Evolutionary conservation across 2,888 invertebrate species (phyloP), one percentile per base, ranked within the genome.

Genomic region (Pseudanteris insignis): DNA sequence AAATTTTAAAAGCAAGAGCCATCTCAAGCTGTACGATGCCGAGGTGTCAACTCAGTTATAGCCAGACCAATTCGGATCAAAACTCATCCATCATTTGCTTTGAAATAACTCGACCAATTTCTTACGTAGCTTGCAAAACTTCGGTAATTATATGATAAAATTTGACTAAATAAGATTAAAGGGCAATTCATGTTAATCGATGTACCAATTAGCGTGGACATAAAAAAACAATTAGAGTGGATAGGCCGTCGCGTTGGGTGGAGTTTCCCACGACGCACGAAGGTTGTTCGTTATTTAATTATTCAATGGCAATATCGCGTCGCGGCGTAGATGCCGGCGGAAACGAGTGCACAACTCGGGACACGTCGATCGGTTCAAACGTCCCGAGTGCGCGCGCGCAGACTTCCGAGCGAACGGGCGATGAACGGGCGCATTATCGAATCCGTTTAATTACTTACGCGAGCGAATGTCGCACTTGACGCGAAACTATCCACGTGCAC

Each of bases 1-100:
- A 61, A 44, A 11, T 50, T 58, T 50, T 53, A 46, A 51, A 46
- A 50, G 44, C 30, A 37, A 53, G 36, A 60, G 29, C 36, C 43
- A 43, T 24, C 34, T n/a, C n/a, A n/a, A n/a, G 44, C 64, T 28
- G 66, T 70, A 73, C 73, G 73, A 73, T 74, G 69, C 69, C 70
- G 70, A 65, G 41, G 59, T 55, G 63, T 57, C 63, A 65, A 64
- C 63, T 63, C 41, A 41, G 66, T 62, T 70, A 74, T 71, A 70
- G 71, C 74, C 69, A 70, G 65, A 69, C 65, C 57, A 64, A 67
- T 70, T 70, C 61, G 66, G 67, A 73, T 72, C 50, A 59, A 57
- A 57, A 43, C 26, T 28, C 50, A 58, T 58, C 44, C 44, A 50
- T 50, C 50, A 50, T 33, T 50, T 15, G 11, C 40, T 32, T 33